Base-by-base conservation (phyloP, 2,888 invertebrate species). In the Spodoptera picta region DNA sequence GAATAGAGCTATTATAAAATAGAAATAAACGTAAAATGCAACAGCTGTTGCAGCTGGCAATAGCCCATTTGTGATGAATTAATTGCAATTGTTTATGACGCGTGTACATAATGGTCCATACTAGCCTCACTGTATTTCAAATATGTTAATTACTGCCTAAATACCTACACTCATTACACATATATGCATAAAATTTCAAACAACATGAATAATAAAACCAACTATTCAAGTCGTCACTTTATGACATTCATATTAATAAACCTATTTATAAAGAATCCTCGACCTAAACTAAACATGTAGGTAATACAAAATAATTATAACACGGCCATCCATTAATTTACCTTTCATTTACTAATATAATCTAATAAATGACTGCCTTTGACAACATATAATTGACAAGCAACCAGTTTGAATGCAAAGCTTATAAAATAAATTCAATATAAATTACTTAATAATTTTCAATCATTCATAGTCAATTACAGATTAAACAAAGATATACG, bases 11-110 rank as follows among this genome's bases (percentile, higher is more conserved):
- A 24, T 56, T 56, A 41, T 41, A 66, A 60, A 45, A 44, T 14
- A 14, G 27, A 42, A 67, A 52, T 42, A 36, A 49, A 67, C 11
- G 41, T 67, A 67, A 59, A 42, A 42, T 23, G 31, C 53, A 43
- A 12, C 41, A 66, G 58, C 52, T 52, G 55, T 24, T 49, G 24
- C 36, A 23, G 36, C 48, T 63, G 55, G 55, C 64, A 6, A 70
- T 48, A 63, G 47, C 51, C 51, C 54, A 69, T 62, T 70, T 19
- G 46, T 62, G 55, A 61, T 52, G 41, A 41, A 48, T 62, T 62
- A 42, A 70, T 51, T 63, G 46, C 69, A n/a, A 60, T 68, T 36
- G 60, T 65, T 60, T 69, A 60, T 51, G 27, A 50, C 10, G n/a
- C 9, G 3, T 14, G 10, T 43, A 51, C 24, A 23, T 23, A 51